phyloP scores from a whole-genome alignment of 2,888 invertebrate species.

The Dicranocentrus wangi region DNA sequence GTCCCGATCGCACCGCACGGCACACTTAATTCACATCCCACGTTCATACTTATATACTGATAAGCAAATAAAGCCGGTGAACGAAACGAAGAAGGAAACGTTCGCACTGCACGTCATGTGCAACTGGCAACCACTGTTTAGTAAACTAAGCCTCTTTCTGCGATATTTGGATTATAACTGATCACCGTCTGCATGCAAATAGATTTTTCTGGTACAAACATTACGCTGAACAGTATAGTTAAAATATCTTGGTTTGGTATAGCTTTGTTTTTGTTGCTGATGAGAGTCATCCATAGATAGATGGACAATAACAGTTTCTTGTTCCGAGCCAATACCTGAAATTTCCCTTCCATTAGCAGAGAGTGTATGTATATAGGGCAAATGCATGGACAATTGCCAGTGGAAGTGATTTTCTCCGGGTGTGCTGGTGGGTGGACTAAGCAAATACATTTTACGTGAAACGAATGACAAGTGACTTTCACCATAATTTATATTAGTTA shows the following conservation, averaged over 20 bases:
- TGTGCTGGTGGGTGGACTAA: constrained; percentile 9
- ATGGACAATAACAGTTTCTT: background rate
- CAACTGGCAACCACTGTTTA: too few relatives aligned
- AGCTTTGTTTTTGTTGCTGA: too few relatives aligned
- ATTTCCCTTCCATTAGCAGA: too few relatives aligned
- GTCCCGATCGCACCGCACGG: background rate
- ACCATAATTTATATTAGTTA: background rate
- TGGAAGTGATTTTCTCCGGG: constrained; percentile 15
- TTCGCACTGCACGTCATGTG: background rate
- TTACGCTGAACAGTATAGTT: background rate
- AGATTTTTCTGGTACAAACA: constrained; percentile 28
- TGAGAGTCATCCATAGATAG: background rate
- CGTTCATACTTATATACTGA: background rate
- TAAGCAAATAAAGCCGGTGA: background rate
- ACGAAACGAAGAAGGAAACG: background rate
- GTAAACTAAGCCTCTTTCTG: too few relatives aligned
- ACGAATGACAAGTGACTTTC: constrained; percentile 20
- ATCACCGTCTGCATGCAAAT: constrained; percentile 39
- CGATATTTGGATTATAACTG: background rate
- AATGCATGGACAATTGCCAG: background rate
- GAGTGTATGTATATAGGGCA: too few relatives aligned
- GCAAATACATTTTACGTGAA: constrained; percentile 28
- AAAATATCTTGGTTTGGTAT: background rate
- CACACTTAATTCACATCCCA: background rate
- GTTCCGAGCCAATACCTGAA: too few relatives aligned